Base-by-base conservation (phyloP, 2,113 vertebrate species). In the Heptranchias perlo region DNA sequence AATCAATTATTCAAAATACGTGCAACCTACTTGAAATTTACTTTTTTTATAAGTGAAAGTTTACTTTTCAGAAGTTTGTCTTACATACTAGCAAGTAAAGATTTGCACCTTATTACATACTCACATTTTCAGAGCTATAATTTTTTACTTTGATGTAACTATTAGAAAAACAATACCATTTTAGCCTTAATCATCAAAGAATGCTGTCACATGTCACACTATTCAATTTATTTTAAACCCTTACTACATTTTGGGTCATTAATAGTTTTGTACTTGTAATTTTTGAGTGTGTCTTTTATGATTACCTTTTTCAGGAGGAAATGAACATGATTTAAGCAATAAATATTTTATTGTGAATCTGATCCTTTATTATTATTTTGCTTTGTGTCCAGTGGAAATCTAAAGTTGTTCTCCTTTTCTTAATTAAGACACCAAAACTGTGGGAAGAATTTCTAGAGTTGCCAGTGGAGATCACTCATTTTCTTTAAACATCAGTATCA, bases 321-420 rank as follows among this genome's bases (percentile, higher is more conserved):
- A 94, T 67, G 39, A 69, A 95, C 39, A 69, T 49, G 47, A 69
- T 95, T 69, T 18, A 67, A 69, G 47, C 94, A 95, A 95, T 69
- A 73, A 73, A 95, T 73, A 91, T n/a, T 91, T 95, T 95, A 49
- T 95, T 95, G 73, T 69, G 16, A 95, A 95, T 14, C 44, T 94
- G 39, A 49, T 47, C 25, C 21, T 73, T 95, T 49, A 28, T 69
- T 91, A 82, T 82, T 62, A 47, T 39, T 18, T 93, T 62, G n/a
- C 58, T 93, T 93, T 93, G 35, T 52, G 10, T 47, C 23, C 2
- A 4, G 25, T 94, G 28, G 28, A 95, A 95, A 69, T 28, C 44
- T 47, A 49, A 69, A 67, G 21, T 69, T 11, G 35, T 95, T 49
- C 23, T 28, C 28, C 14, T 52, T 93, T 93, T 62, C 44, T 28